Evolutionary conservation across 2,113 vertebrate genomes (phyloP), one percentile per base, ranked within the genome.

Genomic region (Aegypius monachus): DNA sequence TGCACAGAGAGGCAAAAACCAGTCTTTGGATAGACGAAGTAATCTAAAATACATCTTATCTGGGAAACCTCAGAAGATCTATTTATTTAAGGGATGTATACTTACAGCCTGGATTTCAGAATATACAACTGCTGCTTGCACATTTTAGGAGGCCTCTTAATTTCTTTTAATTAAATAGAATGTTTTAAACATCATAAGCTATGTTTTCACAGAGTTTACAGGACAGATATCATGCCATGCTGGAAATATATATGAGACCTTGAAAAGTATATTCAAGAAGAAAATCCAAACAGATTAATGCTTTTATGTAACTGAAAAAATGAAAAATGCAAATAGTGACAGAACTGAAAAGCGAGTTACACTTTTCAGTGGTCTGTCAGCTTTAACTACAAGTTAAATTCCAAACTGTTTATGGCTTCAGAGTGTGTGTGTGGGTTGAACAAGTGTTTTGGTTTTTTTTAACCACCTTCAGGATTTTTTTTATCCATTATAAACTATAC

Each of bases 61-160:
- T 95, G 58, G 45, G 73, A 86, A 93, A 93, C 77, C 66, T 88
- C 40, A 56, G 66, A 85, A 48, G n/a, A 91, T 86, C 48, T 88
- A 81, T 93, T 94, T 96, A 77, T 95, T 92, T 86, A 91, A 92
- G 81, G 15, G 86, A 68, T 86, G 48, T 85, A 25, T 92, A 89
- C 77, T 92, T 84, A 67, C 8, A 91, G 59, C 23, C 53, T 85
- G 62, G 32, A 53, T 87, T 95, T 91, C 81, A 90, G 73, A 79
- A 82, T 87, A 90, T 47, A 65, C 47, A 93, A 53, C 32, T 75
- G 40, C 70, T 95, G 40, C 83, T 95, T 78, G 27, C 40, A 80
- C 23, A 29, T 96, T 74, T 95, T 81, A 89, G 38, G 55, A 87
- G 58, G 53, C 73, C 11, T 87, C 36, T 56, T 84, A 73, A 87